Percentiles rank a stretch among this genome's conserved stretches.
Evolutionary conservation across 2,797 vertebrate species (phyloP).

Genomic region (Smutsia gigantea): DNA sequence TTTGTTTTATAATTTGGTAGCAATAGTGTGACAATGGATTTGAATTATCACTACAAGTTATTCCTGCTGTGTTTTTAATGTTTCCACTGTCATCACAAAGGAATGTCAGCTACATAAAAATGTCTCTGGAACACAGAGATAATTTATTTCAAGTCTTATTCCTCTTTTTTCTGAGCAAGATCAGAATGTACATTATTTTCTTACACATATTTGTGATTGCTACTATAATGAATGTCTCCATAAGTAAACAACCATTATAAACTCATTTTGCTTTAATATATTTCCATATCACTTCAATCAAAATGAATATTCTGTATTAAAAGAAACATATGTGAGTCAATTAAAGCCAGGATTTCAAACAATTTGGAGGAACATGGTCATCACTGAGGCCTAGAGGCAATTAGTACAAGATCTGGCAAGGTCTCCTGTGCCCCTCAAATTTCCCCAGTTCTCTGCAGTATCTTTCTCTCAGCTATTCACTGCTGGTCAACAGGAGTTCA

Average conservation of each 20-base stretch:
- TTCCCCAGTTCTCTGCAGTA: background rate
- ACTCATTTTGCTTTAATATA: background rate
- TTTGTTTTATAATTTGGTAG: background rate
- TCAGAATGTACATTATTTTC: conserved; percentile 41
- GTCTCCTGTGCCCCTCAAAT: rapidly evolving
- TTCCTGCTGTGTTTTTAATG: conserved; percentile 12
- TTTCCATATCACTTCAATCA: background rate
- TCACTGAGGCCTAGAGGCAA: background rate
- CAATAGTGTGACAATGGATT: background rate
- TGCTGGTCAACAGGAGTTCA: rapidly evolving
- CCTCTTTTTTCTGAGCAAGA: conserved; percentile 33
- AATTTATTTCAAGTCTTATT: conserved; percentile 21
- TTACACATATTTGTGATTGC: background rate
- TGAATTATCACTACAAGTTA: background rate
- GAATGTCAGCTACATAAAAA: conserved; percentile 18
- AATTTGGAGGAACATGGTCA: background rate
- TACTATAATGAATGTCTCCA: background rate
- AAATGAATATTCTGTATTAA: background rate
- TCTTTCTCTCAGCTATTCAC: background rate
- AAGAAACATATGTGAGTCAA: background rate
- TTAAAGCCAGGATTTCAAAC: background rate
- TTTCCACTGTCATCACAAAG: conserved; percentile 50
- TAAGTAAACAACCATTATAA: background rate
- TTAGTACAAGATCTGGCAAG: background rate
- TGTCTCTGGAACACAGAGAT: conserved; percentile 38